A percentile compares a stretch with the other conserved stretches of the same genome.
These are phyloP conservation scores for Homarus americanus DNA, from an alignment of 1,140 invertebrate species.

Conservation along the genomic window DNA sequence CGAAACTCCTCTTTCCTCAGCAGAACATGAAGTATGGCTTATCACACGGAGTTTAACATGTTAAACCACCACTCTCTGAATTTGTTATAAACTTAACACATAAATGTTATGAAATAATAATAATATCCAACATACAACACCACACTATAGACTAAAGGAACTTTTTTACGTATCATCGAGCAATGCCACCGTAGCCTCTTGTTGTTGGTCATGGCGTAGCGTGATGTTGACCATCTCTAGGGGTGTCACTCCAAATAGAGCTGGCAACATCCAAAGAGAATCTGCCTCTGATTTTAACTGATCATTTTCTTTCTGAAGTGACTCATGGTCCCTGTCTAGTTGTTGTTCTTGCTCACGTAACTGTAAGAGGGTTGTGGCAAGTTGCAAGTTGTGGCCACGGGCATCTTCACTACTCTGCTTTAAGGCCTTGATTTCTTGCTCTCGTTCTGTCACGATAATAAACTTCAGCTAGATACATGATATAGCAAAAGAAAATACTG, in stretches of 20 bases:
- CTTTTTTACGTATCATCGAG: not conserved
- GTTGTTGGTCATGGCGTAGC: constrained; percentile 17
- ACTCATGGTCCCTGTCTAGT: constrained; percentile 27
- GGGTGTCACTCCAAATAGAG: constrained; percentile 56
- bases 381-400: constrained; percentile 19
- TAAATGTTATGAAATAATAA: not conserved
- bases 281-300: constrained; percentile 50
- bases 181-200: not conserved
- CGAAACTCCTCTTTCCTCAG: not conserved
- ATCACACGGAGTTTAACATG: not conserved
- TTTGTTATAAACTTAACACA: not conserved
- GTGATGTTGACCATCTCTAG: constrained; percentile 60
- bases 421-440: constrained; percentile 52
- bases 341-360: constrained; percentile 35
- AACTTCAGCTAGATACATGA: not conserved
- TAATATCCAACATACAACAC: not conserved
- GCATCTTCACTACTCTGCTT: constrained; percentile 47
- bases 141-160: not conserved
- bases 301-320: constrained; percentile 22
- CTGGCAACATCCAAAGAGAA: constrained; percentile 51
- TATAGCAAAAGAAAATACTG: no score
- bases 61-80: not conserved
- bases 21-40: not conserved
- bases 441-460: constrained; percentile 33
- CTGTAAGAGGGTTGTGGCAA: constrained; percentile 17